A percentile compares a stretch with the other conserved stretches of the same genome.
Conservation (phyloP, 2,888 invertebrate genomes). For the Polyploca ridens region DNA sequence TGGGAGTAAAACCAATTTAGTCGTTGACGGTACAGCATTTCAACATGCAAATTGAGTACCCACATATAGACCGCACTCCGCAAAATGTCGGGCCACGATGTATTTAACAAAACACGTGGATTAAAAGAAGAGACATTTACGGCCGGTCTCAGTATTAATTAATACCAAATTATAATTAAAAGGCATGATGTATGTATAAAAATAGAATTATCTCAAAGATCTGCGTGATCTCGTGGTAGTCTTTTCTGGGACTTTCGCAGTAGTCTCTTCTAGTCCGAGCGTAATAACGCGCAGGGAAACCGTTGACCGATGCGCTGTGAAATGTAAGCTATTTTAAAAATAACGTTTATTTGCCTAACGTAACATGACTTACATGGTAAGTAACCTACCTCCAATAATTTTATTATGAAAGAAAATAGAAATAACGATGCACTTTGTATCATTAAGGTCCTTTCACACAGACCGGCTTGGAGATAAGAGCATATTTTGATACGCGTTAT, state of each 20-base stretch:
- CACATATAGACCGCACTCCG: background rate
- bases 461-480: no score
- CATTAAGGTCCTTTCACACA: no score
- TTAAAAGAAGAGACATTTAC: no score
- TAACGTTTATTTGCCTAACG: background rate
- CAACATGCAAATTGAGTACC: background rate
- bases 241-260: constrained; percentile 23
- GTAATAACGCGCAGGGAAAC: constrained; percentile 74
- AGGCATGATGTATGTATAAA: background rate
- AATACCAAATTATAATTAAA: background rate
- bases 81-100: background rate
- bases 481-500: no score
- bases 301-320: constrained; percentile 65
- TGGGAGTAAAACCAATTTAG: constrained; percentile 1
- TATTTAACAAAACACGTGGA: background rate
- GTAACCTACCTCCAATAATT: no score
- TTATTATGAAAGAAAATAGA: no score
- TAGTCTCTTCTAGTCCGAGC: constrained; percentile 57
- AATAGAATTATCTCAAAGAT: constrained; percentile 33
- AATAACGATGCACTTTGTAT: no score
- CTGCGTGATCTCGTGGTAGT: constrained; percentile 33
- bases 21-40: background rate
- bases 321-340: constrained; percentile 8
- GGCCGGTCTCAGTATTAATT: no score
- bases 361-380: no score